Percentiles rank a stretch among this genome's conserved stretches.
Evolutionary conservation across 1,140 invertebrate genomes (phyloP).

Genomic region (Hyphantria cunea): DNA sequence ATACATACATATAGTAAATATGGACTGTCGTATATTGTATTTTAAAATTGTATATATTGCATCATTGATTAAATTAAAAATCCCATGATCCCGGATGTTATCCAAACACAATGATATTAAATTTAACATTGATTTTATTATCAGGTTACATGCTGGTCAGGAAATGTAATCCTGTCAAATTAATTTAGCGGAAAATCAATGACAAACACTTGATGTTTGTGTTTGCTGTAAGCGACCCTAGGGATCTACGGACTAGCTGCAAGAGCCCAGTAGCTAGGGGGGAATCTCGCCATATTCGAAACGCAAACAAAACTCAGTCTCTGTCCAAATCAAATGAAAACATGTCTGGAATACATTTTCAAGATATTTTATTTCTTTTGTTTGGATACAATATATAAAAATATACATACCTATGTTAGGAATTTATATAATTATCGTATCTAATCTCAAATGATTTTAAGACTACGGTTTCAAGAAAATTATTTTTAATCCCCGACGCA

Average conservation of each 20-base stretch:
- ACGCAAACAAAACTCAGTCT: slow-evolving; percentile 69
- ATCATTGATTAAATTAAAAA: too few relatives aligned
- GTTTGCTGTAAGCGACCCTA: slow-evolving; percentile 57
- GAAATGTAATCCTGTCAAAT: slow-evolving; percentile 66
- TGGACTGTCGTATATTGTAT: not conserved
- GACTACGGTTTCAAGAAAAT: too few relatives aligned
- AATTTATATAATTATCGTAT: too few relatives aligned
- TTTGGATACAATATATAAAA: not conserved
- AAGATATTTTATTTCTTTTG: slow-evolving; percentile 1
- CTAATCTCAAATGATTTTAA: too few relatives aligned
- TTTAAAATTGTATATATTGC: too few relatives aligned
- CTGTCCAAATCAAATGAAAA: slow-evolving; percentile 60
- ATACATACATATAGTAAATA: not conserved
- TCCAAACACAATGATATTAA: too few relatives aligned
- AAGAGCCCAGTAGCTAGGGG: slow-evolving; percentile 33
- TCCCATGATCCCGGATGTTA: too few relatives aligned
- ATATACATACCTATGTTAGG: too few relatives aligned
- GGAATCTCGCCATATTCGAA: slow-evolving; percentile 57
- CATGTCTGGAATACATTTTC: slow-evolving; percentile 36
- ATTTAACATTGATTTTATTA: not conserved
- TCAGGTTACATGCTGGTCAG: slow-evolving; percentile 11
- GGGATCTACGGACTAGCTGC: slow-evolving; percentile 30
- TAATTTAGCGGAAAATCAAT: slow-evolving; percentile 76
- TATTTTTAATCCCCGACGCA: too few relatives aligned
- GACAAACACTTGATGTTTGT: slow-evolving; percentile 67